Conservation (phyloP, 2,797 vertebrate species). For the Centroberyx gerrardi region DNA sequence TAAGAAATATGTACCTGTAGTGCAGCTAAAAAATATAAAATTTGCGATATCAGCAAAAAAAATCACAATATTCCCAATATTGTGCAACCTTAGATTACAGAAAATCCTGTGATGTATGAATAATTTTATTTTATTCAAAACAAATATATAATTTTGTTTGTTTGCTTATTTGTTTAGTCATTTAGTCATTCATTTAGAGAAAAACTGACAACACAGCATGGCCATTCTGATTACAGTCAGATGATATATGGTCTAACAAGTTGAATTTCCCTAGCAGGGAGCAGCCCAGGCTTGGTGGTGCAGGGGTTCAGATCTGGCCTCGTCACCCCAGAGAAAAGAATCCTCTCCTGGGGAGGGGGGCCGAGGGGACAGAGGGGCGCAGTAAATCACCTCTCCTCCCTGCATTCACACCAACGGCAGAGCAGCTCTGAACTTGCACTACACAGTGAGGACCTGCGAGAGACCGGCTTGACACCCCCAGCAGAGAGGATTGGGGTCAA, state of each 20-base stretch:
- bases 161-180: neutral
- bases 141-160: neutral
- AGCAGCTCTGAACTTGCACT: slow-evolving; percentile 73
- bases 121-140: no score
- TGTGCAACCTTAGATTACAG: neutral
- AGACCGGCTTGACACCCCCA: slow-evolving; percentile 50
- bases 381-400: slow-evolving; percentile 65
- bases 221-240: neutral
- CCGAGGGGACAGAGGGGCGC: slow-evolving; percentile 41
- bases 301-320: slow-evolving; percentile 44
- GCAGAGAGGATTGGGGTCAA: slow-evolving; percentile 73
- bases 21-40: neutral
- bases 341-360: slow-evolving; percentile 46
- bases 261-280: slow-evolving; percentile 8
- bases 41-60: no score
- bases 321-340: slow-evolving; percentile 59
- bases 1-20: neutral
- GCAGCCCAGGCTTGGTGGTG: neutral
- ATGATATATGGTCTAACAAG: neutral
- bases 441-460: slow-evolving; percentile 52
- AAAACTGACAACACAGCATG: neutral
- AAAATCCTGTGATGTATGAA: neutral
- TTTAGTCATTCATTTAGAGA: neutral
- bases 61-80: neutral
- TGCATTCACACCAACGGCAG: slow-evolving; percentile 52